Percentiles rank a stretch among this genome's conserved stretches.
phyloP scores from a whole-genome alignment of 2,797 vertebrate species.

The Peromyscus aztecus region DNA sequence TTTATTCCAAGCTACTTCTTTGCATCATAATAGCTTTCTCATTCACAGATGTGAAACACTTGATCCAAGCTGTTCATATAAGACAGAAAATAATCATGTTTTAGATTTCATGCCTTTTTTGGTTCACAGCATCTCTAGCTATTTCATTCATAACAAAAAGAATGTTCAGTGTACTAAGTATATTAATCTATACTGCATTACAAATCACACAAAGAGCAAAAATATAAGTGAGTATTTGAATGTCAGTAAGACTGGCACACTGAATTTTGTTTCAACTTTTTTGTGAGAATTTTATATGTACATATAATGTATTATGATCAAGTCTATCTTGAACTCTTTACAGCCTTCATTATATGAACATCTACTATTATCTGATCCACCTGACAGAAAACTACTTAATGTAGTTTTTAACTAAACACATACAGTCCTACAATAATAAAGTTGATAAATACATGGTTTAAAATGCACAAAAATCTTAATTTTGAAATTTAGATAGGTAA shows the following conservation, averaged over 20 bases:
- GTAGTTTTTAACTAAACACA: slow-evolving; percentile 1
- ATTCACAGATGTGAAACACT: slow-evolving; percentile 85
- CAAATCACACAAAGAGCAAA: slow-evolving; percentile 61
- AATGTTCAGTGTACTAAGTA: slow-evolving; percentile 52
- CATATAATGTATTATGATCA: background rate
- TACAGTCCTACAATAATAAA: slow-evolving; percentile 31
- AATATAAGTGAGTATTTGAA: slow-evolving; percentile 37
- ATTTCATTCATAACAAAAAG: slow-evolving; percentile 69
- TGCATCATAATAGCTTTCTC: slow-evolving; percentile 86
- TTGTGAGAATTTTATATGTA: background rate
- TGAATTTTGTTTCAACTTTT: background rate
- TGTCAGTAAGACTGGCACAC: background rate
- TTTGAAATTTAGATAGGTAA: slow-evolving; percentile 60
- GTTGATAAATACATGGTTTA: slow-evolving; percentile 33
- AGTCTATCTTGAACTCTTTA: slow-evolving; percentile 4
- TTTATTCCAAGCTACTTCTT: slow-evolving; percentile 82
- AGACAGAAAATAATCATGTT: slow-evolving; percentile 82
- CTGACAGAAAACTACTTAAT: background rate
- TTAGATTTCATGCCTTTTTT: slow-evolving; percentile 66
- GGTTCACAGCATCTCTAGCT: slow-evolving; percentile 50
- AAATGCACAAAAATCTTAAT: slow-evolving; percentile 61
- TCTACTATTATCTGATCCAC: slow-evolving; percentile 39
- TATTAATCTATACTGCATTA: slow-evolving; percentile 45
- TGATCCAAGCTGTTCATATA: slow-evolving; percentile 79
- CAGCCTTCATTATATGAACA: slow-evolving; percentile 12